phyloP scores from a whole-genome alignment of 53 echinoderm and acorn worm species.

The Temnopleurus reevesii region DNA sequence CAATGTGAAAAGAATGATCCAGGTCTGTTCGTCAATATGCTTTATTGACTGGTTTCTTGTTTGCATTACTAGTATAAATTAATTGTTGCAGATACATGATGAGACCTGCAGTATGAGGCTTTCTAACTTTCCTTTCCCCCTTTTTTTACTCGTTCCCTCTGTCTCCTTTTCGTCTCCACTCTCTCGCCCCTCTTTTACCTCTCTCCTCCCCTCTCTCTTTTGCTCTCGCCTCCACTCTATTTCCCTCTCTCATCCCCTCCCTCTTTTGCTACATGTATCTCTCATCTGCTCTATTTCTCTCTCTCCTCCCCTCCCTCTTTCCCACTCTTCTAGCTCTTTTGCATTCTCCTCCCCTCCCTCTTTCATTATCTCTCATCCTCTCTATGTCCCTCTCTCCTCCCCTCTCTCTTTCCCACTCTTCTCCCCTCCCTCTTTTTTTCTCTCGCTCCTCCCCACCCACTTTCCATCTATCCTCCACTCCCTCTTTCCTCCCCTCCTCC shows the following conservation, averaged over 20 bases:
- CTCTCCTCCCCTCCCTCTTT: neutral
- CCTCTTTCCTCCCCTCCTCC: neutral
- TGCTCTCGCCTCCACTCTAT: neutral
- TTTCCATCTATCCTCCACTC: neutral
- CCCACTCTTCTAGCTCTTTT: neutral
- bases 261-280: neutral
- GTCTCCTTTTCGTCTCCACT: too few species aligned
- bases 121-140: too few species aligned
- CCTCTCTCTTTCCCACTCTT: neutral
- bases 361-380: neutral
- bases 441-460: neutral
- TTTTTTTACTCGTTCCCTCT: too few species aligned
- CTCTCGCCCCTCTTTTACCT: too few species aligned
- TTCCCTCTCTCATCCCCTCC: too few species aligned
- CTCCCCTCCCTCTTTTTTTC: neutral
- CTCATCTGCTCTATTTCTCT: neutral
- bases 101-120: too few species aligned
- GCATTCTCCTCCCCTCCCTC: neutral
- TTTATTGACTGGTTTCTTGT: too few species aligned
- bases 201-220: neutral
- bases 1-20: too few species aligned
- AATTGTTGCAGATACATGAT: too few species aligned
- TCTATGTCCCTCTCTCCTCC: neutral
- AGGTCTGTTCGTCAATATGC: too few species aligned
- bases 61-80: too few species aligned